Evolutionary conservation across 1,140 invertebrate genomes (phyloP), one percentile per base, ranked within the genome.

Genomic region (Drosophila subpulchrella): DNA sequence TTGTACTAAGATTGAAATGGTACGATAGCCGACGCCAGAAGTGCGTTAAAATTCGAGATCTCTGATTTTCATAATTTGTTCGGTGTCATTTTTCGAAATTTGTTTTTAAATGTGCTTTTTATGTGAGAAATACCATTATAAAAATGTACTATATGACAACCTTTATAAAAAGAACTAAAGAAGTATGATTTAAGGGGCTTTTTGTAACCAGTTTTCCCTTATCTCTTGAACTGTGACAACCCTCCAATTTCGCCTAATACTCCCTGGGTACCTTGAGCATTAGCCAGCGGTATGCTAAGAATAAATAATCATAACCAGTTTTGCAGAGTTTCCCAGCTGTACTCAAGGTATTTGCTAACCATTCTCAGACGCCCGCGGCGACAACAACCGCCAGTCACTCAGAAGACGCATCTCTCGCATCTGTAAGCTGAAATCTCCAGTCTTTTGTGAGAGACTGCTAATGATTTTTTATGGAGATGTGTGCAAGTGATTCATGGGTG

Each of bases 221-320:
- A 51, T 34, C 44, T 6, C 17, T 12, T 13, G 5, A 17, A 24
- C 48, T 56, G 12, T 59, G 27, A 6, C 59, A 60, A 34, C 62
- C 56, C 56, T 65, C 4, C 0, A 4, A 13, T 12, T 13, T 12
- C 1, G 71, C 10, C 73, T 13, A 38, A 53, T 20, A 53, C 38
- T 30, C 55, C 41, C 30, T 6, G 24, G 17, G 12, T 36, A 36
- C 65, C n/a, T 44, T 13, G 15, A 2, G 13, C 44, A 20, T 57
- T 15, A 54, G 42, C 44, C 39, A 70, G 41, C 36, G 66, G 51
- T 42, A 56, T 72, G 63, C 42, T 50, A 65, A 47, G 61, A 55
- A 56, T 57, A 51, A 66, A 62, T 56, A 81, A 81, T 68, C 68
- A 86, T 88, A 86, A 86, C 82, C 78, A 78, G 82, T 86, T 86